phyloP scores from a whole-genome alignment of 2,113 vertebrate species.

The Colossoma macropomum region DNA sequence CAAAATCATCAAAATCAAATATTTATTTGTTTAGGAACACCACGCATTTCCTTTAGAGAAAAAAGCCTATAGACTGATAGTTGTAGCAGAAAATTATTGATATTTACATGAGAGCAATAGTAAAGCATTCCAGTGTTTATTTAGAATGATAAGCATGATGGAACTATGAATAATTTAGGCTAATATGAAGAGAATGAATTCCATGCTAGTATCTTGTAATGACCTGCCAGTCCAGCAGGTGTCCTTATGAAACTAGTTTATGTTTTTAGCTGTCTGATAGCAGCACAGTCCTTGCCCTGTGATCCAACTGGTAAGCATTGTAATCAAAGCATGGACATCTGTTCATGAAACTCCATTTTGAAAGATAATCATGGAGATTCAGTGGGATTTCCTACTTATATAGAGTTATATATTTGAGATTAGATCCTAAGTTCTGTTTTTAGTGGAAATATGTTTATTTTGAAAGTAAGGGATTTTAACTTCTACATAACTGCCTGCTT shows the following conservation, averaged over 20 bases:
- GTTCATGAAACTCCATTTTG: not conserved
- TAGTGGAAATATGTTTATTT: no score
- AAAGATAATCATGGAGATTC: no score
- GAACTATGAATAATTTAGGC: no score
- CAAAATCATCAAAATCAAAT: not conserved
- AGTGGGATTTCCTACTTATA: no score
- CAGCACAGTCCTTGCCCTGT: no score
- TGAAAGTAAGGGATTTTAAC: no score
- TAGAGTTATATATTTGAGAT: no score
- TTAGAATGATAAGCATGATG: not conserved
- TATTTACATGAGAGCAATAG: not conserved
- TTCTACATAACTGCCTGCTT: no score
- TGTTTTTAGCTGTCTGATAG: not conserved
- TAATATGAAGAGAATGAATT: not conserved
- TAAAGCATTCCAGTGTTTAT: not conserved
- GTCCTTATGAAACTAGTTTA: conserved; percentile 25
- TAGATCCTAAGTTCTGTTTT: no score
- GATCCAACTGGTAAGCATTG: not conserved
- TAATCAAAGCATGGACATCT: not conserved
- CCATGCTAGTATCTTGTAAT: conserved; percentile 1
- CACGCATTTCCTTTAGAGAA: not conserved
- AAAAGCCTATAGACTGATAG: not conserved
- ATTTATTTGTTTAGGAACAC: not conserved
- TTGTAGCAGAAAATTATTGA: no score
- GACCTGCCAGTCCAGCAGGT: conserved; percentile 28